phyloP scores from a whole-genome alignment of 2,113 vertebrate genomes.

The Hucho hucho region DNA sequence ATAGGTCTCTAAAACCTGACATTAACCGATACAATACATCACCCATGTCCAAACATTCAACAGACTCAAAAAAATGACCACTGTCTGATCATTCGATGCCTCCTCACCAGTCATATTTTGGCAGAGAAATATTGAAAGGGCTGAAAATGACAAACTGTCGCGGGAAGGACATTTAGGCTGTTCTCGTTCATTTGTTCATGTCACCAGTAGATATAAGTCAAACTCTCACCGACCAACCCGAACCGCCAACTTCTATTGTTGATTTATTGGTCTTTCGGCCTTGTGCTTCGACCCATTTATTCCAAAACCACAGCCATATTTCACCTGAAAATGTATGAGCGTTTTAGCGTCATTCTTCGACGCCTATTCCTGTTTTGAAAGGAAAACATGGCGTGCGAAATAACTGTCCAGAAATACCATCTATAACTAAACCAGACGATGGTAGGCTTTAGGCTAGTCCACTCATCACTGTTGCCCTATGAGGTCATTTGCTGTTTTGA shows the following conservation, averaged over 20 bases:
- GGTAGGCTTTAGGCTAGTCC: neutral
- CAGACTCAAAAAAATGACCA: neutral
- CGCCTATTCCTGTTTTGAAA: slow-evolving; percentile 8
- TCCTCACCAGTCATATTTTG: slow-evolving; percentile 28
- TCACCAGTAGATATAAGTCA: slow-evolving; percentile 61
- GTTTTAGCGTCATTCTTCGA: slow-evolving; percentile 40
- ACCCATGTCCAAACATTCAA: neutral
- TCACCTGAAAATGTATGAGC: slow-evolving; percentile 52
- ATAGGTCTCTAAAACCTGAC: neutral
- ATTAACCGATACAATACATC: neutral
- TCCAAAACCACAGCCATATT: slow-evolving; percentile 62
- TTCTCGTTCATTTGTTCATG: slow-evolving; percentile 48
- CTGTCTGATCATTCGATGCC: neutral
- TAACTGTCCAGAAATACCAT: slow-evolving; percentile 2
- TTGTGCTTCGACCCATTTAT: slow-evolving; percentile 61
- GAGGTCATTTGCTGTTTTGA: neutral
- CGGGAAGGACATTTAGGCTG: slow-evolving; percentile 26
- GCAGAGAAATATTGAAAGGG: slow-evolving; percentile 21
- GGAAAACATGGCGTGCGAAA: slow-evolving; percentile 16
- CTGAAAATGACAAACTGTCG: slow-evolving; percentile 42
- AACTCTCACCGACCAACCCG: slow-evolving; percentile 33
- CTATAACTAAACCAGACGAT: neutral
- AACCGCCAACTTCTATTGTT: slow-evolving; percentile 29
- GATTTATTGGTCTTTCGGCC: slow-evolving; percentile 65
- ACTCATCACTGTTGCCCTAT: neutral